Conservation (phyloP, 2,888 invertebrate genomes). For the Agonopterix heracliana region DNA sequence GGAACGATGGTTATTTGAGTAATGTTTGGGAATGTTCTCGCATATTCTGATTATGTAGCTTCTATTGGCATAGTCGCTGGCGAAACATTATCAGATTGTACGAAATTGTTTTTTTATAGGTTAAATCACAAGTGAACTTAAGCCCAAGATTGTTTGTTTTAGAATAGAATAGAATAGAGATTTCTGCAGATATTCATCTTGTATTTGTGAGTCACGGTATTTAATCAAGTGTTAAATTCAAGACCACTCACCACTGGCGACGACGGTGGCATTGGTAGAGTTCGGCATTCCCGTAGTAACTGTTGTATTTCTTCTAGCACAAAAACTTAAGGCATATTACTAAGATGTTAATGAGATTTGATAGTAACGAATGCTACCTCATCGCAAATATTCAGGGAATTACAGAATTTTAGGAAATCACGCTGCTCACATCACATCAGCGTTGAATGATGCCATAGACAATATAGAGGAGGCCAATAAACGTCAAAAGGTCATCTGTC, state of each 20-base stretch:
- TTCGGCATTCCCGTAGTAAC: slow-evolving; percentile 63
- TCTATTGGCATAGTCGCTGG: too few species aligned
- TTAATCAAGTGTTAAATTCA: slow-evolving; percentile 32
- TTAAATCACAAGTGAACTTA: too few species aligned
- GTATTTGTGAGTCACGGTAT: slow-evolving; percentile 32
- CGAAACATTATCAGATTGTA: too few species aligned
- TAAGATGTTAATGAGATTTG: slow-evolving; percentile 41
- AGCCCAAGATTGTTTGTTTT: too few species aligned
- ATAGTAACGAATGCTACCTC: slow-evolving; percentile 57
- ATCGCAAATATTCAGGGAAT: slow-evolving; percentile 47
- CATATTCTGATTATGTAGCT: too few species aligned
- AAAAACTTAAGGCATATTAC: slow-evolving; percentile 68
- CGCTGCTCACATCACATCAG: slow-evolving; percentile 48
- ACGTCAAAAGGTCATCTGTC: slow-evolving; percentile 15
- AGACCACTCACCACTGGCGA: slow-evolving; percentile 61
- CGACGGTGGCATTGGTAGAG: slow-evolving; percentile 59
- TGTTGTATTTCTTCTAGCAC: slow-evolving; percentile 42
- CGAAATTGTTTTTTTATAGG: too few species aligned
- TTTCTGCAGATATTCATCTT: too few species aligned
- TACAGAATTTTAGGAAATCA: slow-evolving; percentile 28
- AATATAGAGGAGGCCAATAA: slow-evolving; percentile 16
- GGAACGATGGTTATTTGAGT: too few species aligned
- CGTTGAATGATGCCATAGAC: slow-evolving; percentile 14
- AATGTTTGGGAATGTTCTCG: too few species aligned
- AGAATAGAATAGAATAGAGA: too few species aligned